A percentile compares a stretch with the other conserved stretches of the same genome.
Evolutionary conservation across 2,113 vertebrate species (phyloP).

Genomic region (Typhlomys cinereus): DNA sequence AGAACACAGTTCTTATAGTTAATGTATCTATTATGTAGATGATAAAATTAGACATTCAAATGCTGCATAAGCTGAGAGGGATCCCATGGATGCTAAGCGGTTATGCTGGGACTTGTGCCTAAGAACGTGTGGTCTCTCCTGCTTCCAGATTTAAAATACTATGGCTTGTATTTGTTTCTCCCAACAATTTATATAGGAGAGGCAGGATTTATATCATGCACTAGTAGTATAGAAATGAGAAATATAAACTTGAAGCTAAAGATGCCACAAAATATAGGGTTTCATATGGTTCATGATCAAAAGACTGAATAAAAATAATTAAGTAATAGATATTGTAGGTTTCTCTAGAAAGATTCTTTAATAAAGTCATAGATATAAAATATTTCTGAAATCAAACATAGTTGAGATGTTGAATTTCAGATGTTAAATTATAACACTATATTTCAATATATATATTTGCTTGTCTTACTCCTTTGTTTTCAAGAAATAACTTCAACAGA

Average conservation of each 20-base stretch:
- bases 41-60: background rate
- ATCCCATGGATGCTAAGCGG: background rate
- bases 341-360: conserved; percentile 5
- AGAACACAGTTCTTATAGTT: background rate
- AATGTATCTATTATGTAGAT: too few species aligned
- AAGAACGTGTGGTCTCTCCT: background rate
- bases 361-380: too few species aligned
- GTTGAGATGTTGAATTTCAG: background rate
- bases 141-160: conserved; percentile 6
- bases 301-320: background rate
- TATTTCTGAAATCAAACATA: background rate
- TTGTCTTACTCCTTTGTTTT: background rate
- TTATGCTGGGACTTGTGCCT: background rate
- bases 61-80: background rate
- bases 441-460: background rate
- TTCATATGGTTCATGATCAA: background rate
- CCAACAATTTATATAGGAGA: background rate
- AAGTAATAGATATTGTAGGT: background rate
- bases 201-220: background rate
- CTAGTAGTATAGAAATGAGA: background rate
- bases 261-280: background rate
- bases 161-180: background rate
- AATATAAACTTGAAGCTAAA: background rate
- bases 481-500: background rate
- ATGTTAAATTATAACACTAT: background rate